Base-by-base conservation (phyloP, 2,113 vertebrate species). In the Origma solitaria region DNA sequence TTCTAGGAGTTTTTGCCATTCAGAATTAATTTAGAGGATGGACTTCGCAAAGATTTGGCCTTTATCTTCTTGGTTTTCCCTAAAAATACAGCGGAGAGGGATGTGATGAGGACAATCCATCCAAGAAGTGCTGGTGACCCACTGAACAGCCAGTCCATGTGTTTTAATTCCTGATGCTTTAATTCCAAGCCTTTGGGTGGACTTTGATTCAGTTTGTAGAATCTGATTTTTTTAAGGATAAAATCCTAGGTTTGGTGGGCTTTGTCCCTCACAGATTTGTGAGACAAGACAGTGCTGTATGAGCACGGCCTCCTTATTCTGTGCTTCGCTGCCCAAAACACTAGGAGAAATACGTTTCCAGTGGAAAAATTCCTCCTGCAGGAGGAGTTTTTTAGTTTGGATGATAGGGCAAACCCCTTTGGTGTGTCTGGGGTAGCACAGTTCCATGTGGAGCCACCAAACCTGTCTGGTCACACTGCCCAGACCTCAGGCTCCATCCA, bases 11-110 rank as follows among this genome's bases (percentile, higher is more conserved):
- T 61, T 31, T 24, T 24, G 53, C 31, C 14, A 12, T 27, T 27
- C 0, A 1, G 7, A 10, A 37, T 50, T 9, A 2, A 60, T 31
- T 18, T 5, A 9, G 20, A 8, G 40, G 15, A 3, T 16, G 50
- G 0, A 13, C 38, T 65, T 24, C 24, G 13, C 60, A 15, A 42
- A 40, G 13, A 7, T 13, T 64, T 90, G 42, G 4, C 6, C 14
- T 61, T 37, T 8, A 2, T 44, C 1, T 5, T 15, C 3, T 9
- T 9, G 13, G 9, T 1, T 54, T 18, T 33, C 33, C 49, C 57
- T 17, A 7, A 53, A 27, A 35, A 17, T 17, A 4, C 22, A 11
- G 68, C 1, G 1, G 15, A 13, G 42, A 60, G 47, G 35, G 75
- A 4, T 17, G 56, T 11, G 66, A 25, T 3, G 47, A 20, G 66